These are phyloP conservation scores for Umimayanthus kanabou DNA, from an alignment of 92 coral and sea anemone genomes.

Conservation along the genomic window DNA sequence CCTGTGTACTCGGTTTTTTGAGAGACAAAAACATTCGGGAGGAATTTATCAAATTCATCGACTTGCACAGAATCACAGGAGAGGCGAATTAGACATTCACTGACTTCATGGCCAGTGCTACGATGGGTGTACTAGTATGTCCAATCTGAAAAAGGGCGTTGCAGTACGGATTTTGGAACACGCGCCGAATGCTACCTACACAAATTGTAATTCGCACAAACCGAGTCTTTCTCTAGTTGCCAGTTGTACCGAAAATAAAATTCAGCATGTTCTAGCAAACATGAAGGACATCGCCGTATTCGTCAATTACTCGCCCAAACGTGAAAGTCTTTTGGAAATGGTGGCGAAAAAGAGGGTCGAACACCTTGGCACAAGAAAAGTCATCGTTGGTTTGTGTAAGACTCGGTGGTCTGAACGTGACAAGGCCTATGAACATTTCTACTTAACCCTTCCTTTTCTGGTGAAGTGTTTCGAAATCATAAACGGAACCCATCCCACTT, in stretches of 20 bases:
- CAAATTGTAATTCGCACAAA: background rate
- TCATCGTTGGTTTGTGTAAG: background rate
- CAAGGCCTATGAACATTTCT: background rate
- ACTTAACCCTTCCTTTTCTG: too few relatives aligned
- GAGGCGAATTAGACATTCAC: too few relatives aligned
- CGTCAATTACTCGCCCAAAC: background rate
- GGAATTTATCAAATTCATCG: too few relatives aligned
- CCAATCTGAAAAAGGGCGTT: background rate
- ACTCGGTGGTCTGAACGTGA: background rate
- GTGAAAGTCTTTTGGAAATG: background rate
- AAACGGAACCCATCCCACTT: too few relatives aligned
- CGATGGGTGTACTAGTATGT: slow-evolving; percentile 17
- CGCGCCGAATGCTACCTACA: slow-evolving; percentile 4
- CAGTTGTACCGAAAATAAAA: background rate
- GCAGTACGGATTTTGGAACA: background rate
- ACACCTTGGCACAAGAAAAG: background rate
- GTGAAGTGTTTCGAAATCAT: too few relatives aligned
- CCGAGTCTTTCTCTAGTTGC: background rate
- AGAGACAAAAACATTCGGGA: too few relatives aligned
- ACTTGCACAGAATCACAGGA: too few relatives aligned
- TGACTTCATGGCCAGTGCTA: slow-evolving; percentile 24
- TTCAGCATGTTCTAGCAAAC: background rate
- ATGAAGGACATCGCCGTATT: background rate
- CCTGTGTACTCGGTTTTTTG: too few relatives aligned
- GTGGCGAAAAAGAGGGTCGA: too few relatives aligned